These are phyloP conservation scores for Trichoplusia ni DNA, from an alignment of 1,140 invertebrate species.

Conservation along the genomic window DNA sequence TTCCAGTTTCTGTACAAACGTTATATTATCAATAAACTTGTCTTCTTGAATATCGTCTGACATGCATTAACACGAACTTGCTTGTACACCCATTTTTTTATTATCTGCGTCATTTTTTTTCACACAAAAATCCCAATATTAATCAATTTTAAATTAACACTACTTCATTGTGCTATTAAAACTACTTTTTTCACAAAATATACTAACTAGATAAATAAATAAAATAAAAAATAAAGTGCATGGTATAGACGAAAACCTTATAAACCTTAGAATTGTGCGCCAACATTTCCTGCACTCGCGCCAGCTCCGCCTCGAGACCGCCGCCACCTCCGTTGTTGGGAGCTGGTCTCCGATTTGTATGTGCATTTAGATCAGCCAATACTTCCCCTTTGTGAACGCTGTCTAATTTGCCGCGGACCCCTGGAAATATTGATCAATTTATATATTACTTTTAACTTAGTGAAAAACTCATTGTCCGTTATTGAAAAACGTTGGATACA, in stretches of 20 bases:
- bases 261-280: conserved; percentile 95
- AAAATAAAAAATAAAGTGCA: conserved; percentile 61
- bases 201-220: not conserved
- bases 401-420: conserved; percentile 65
- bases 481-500: too few relatives aligned
- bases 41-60: too few relatives aligned
- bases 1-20: conserved; percentile 89
- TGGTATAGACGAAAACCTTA: conserved; percentile 79
- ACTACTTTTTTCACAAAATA: not conserved
- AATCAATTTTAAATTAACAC: too few relatives aligned
- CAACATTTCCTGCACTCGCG: conserved; percentile 90
- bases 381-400: conserved; percentile 47
- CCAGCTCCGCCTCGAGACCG: conserved; percentile 90
- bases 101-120: too few relatives aligned
- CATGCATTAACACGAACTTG: too few relatives aligned
- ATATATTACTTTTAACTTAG: not conserved
- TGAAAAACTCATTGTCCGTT: too few relatives aligned
- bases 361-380: conserved; percentile 3
- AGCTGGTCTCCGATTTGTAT: not conserved
- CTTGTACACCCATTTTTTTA: too few relatives aligned
- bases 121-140: too few relatives aligned
- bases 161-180: too few relatives aligned
- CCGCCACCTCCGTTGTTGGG: conserved; percentile 67
- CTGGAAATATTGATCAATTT: conserved; percentile 45
- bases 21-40: too few relatives aligned